Conservation (phyloP, 2,113 vertebrate genomes). For the Lynx canadensis region DNA sequence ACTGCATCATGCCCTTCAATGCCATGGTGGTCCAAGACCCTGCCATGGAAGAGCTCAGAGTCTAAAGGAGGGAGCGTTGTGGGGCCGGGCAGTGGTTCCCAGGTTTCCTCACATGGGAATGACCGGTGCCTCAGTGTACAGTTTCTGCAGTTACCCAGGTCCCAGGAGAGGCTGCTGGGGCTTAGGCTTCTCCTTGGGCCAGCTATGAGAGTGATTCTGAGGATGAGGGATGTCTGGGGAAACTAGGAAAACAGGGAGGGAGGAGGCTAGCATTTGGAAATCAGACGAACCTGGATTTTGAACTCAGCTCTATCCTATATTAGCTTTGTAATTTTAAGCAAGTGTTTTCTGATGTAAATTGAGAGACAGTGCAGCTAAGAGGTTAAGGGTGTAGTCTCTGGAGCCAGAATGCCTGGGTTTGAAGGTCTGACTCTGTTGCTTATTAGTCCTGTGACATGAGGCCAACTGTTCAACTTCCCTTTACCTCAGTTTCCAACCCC, state of each 20-base stretch:
- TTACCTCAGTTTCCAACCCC: background rate
- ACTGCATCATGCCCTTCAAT: background rate
- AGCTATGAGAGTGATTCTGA: background rate
- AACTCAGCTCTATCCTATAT: background rate
- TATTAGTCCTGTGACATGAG: background rate
- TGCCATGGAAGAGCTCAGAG: background rate
- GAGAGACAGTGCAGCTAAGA: background rate
- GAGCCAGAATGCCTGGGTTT: background rate
- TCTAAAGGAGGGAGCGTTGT: background rate
- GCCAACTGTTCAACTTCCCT: background rate
- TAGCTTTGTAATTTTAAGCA: background rate
- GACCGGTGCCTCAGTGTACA: accelerated
- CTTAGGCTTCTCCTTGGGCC: background rate
- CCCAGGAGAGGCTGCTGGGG: background rate
- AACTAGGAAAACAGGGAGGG: background rate
- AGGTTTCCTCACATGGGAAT: background rate
- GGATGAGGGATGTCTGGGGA: background rate
- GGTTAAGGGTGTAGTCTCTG: background rate
- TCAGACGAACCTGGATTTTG: background rate
- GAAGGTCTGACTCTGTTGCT: background rate
- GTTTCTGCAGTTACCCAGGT: background rate
- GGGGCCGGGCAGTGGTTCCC: too few species aligned
- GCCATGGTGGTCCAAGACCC: accelerated
- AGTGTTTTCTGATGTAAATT: background rate
- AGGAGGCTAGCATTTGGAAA: background rate